Evolutionary conservation across 2,888 invertebrate species (phyloP), one percentile per base, ranked within the genome.

Genomic region (Mimumesa dahlbomi): DNA sequence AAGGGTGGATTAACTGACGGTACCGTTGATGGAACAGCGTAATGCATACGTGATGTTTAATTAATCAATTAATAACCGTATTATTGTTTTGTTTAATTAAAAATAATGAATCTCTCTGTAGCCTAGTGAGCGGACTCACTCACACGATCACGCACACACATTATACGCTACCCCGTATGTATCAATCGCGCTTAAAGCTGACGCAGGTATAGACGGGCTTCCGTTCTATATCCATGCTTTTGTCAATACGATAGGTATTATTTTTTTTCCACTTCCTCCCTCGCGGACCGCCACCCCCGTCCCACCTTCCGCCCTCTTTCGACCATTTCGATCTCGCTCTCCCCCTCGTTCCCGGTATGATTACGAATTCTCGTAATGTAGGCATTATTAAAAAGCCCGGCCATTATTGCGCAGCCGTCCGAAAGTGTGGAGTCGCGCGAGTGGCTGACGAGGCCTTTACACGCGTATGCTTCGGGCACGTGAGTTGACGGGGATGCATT

Each of bases 1-100:
- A 64, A 67, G 50, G 61, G 68, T 56, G 71, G 77, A 79, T 80
- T 80, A 80, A 75, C 77, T 64, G 64, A 53, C 59, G 70, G 21
- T 46, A 63, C 49, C 58, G 65, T 63, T 75, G 79, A 69, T 73
- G 73, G 71, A 75, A 66, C 65, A 69, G 54, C 67, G 73, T 72
- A 80, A 82, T 77, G 56, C 71, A 68, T 74, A 53, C 69, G 72
- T 69, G 75, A 73, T 75, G 81, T 83, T 82, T 81, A 81, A 84
- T 85, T 84, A 77, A 83, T 84, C 79, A 84, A 84, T 84, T 84
- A 81, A 81, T 85, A 80, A 82, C 75, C 77, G 78, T 77, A 81
- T 85, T 83, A 84, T 81, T 83, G 82, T 84, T 84, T 79, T 73
- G 79, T 81, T 83, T 82, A 79, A 85, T 85, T 82, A 79, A 83